Base-by-base conservation (phyloP, 2,888 invertebrate genomes). In the Fissipunctia ypsillon region DNA sequence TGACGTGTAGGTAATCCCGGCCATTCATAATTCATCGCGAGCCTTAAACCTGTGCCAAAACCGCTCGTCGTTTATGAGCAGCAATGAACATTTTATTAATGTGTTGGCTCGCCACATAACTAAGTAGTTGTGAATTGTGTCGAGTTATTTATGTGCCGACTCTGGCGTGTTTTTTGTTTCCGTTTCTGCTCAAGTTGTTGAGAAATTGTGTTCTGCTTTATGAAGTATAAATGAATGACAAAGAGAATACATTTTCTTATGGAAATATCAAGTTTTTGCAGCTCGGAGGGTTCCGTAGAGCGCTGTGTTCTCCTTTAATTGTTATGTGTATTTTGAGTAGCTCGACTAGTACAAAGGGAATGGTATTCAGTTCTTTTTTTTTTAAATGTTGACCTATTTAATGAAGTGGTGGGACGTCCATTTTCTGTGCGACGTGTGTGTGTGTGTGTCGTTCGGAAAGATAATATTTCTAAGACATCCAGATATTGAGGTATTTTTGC, bases 171-270 rank as follows among this genome's bases (percentile, higher is more conserved):
- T 86, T 82, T 82, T 85, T 73, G 73, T 74, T 85, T 69, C 66
- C 73, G 59, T 65, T 76, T 72, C 64, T 57, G 73, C 74, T 69
- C 63, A 75, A 82, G 73, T 77, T 71, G 74, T 72, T 70, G 65
- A 76, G 77, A 70, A 71, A 85, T 76, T 76, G 59, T 78, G 71
- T 76, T 75, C 64, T 69, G 69, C 56, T 74, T 71, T 73, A 73
- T 73, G 69, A 79, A 82, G 72, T 79, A 71, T 77, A 82, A 74
- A 84, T 84, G 82, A 85, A 85, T 82, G 74, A 84, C 82, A 85
- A 86, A 86, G 75, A 76, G 86, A 86, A 86, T 81, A 84, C 61
- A 81, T 86, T 83, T 85, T 73, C 75, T 81, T 81, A 80, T 84
- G 81, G 73, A 78, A 86, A 86, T 86, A 70, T 68, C 28, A 71